Evolutionary conservation across 2,888 invertebrate genomes (phyloP), one percentile per base, ranked within the genome.

Genomic region (Amblyteles armatorius): DNA sequence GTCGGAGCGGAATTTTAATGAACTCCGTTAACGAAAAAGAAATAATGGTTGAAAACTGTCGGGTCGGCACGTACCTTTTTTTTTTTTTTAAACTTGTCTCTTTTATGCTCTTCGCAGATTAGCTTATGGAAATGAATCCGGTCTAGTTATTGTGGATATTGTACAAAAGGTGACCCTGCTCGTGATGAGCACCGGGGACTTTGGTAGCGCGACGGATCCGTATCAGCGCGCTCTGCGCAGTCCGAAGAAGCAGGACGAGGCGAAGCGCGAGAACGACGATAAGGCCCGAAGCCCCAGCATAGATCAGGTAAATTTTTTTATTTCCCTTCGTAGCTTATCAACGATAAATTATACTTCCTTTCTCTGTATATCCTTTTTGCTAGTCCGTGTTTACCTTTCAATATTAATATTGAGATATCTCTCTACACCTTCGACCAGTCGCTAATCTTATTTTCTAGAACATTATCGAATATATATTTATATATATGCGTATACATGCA

Each of bases 81-180:
- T 48, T 3, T 4, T 48, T 44, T 44, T 44, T 13, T 0, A 16
- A 22, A 26, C 22, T 6, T 19, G n/a, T 52, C n/a, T 48, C 1
- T 29, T 52, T 50, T 50, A 60, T 79, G 36, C 81, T 71, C 63
- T 19, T 82, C 74, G 22, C 86, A 99, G 99, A 94, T 96, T 99
- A 97, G 98, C 99, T 92, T 99, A 99, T 95, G 99, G 99, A 92
- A 99, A 98, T 94, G 99, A 99, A 95, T 97, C 97, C 91, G 99
- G 99, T 91, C 95, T 99, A 94, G 98, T 98, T 94, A 97, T 99
- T 94, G 96, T 99, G 93, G 99, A 99, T 95, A 97, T 98, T 94
- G 96, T 98, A 93, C 98, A 99, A 94, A 98, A 98, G 95, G 96
- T 96, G 88, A 97, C 97, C 94, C 96, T 99, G 92, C 95, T 97